Evolutionary conservation across 37 sponge, comb jelly and placozoan species (phyloP).

Genomic region (Lycopodina hypogea): DNA sequence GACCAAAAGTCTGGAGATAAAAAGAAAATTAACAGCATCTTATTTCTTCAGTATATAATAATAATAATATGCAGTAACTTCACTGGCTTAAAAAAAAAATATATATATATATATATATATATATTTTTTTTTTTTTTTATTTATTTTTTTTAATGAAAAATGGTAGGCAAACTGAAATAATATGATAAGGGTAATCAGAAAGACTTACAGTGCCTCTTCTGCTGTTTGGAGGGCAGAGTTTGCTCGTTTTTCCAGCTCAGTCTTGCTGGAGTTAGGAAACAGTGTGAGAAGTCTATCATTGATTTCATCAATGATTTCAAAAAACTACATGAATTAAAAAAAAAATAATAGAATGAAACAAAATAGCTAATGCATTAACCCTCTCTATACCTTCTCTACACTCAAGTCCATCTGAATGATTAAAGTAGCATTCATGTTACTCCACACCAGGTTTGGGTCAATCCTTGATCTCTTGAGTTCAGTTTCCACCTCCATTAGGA

Average conservation of each 20-base stretch:
- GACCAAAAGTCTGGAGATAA: background rate
- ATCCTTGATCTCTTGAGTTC: constrained; percentile 7
- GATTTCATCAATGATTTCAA: constrained; percentile 26
- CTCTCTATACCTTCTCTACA: constrained; percentile 5
- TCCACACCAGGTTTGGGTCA: constrained; percentile 25
- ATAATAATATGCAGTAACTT: no score
- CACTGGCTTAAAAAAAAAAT: no score
- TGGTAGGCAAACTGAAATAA: no score
- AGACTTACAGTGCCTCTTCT: constrained; percentile 19
- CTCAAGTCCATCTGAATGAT: constrained; percentile 8
- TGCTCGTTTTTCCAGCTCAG: constrained; percentile 15
- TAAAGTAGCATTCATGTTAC: constrained; percentile 35
- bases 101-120: no score
- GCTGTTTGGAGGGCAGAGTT: constrained; percentile 19
- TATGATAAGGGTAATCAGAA: no score
- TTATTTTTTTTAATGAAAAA: no score
- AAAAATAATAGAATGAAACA: no score
- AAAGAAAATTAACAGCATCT: no score
- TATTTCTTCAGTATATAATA: no score
- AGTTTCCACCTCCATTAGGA: constrained; percentile 8
- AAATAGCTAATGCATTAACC: no score
- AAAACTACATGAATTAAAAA: constrained; percentile 13
- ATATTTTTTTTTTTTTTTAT: no score
- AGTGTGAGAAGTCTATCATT: constrained; percentile 13
- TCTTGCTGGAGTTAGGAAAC: background rate